Conservation (phyloP, 2,113 vertebrate genomes). For the Hylia prasina region DNA sequence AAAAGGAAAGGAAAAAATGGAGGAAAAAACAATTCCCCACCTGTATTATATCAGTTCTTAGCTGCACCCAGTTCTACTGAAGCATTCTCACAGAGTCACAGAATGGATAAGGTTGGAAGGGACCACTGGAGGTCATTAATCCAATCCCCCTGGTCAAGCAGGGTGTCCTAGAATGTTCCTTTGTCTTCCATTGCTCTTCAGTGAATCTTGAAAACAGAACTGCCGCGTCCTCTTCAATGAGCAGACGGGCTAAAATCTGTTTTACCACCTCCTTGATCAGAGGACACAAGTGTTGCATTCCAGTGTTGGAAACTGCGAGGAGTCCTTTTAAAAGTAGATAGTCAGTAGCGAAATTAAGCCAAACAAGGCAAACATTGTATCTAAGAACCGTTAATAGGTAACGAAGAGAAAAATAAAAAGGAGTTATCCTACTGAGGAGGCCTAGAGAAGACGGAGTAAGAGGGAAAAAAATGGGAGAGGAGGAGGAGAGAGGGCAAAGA, state of each 20-base stretch:
- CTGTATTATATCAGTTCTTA: not conserved
- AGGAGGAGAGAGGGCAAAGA: not conserved
- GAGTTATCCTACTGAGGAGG: not conserved
- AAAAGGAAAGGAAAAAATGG: not conserved
- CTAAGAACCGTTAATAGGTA: not conserved
- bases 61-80: not conserved
- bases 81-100: not conserved
- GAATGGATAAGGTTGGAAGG: not conserved
- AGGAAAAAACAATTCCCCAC: fast-evolving
- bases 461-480: not conserved
- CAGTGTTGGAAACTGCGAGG: not conserved
- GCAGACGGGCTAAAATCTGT: not conserved
- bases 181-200: not conserved
- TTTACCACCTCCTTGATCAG: not conserved
- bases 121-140: not conserved
- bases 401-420: not conserved
- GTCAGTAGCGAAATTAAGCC: not conserved
- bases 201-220: not conserved
- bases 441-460: not conserved
- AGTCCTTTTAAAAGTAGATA: not conserved
- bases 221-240: not conserved
- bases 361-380: not conserved
- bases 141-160: not conserved
- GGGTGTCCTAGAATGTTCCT: not conserved
- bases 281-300: not conserved